A percentile compares a stretch with the other conserved stretches of the same genome.
These are phyloP conservation scores for Apodemia zela DNA, from an alignment of 2,888 invertebrate genomes.

Conservation along the genomic window DNA sequence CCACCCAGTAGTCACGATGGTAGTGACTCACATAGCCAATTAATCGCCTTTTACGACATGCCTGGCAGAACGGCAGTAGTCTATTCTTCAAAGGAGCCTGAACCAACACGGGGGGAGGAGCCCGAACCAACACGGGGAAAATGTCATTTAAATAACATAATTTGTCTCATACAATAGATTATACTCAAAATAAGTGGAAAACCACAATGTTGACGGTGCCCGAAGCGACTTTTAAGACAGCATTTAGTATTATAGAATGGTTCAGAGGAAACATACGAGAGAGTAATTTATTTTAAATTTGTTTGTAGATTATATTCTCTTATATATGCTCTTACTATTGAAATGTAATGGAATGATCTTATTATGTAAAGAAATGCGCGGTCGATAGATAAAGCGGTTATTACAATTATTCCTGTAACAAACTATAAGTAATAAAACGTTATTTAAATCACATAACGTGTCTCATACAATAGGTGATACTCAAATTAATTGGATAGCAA, in stretches of 20 bases:
- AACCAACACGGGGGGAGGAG: too few species aligned
- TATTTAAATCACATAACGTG: constrained; percentile 11
- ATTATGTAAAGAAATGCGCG: too few species aligned
- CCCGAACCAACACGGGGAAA: too few species aligned
- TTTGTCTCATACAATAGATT: neutral
- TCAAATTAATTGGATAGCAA: constrained; percentile 25
- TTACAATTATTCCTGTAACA: neutral
- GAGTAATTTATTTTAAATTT: neutral
- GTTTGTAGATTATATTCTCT: too few species aligned
- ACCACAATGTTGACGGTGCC: constrained; percentile 39
- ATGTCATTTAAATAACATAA: constrained; percentile 4
- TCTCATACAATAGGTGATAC: constrained; percentile 17
- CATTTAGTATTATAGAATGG: constrained; percentile 41
- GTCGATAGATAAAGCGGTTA: too few species aligned
- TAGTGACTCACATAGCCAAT: too few species aligned
- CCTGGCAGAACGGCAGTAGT: too few species aligned
- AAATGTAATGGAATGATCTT: too few species aligned
- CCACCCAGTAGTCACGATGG: too few species aligned
- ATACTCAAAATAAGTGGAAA: constrained; percentile 23
- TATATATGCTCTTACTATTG: neutral
- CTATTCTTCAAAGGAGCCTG: too few species aligned
- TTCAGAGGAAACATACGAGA: neutral
- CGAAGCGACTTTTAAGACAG: constrained; percentile 31
- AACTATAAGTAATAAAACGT: constrained; percentile 10
- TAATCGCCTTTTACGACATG: too few species aligned